A percentile compares a stretch with the other conserved stretches of the same genome.
Conservation (phyloP, 2,888 invertebrate species). For the Toxonevra muliebris region DNA sequence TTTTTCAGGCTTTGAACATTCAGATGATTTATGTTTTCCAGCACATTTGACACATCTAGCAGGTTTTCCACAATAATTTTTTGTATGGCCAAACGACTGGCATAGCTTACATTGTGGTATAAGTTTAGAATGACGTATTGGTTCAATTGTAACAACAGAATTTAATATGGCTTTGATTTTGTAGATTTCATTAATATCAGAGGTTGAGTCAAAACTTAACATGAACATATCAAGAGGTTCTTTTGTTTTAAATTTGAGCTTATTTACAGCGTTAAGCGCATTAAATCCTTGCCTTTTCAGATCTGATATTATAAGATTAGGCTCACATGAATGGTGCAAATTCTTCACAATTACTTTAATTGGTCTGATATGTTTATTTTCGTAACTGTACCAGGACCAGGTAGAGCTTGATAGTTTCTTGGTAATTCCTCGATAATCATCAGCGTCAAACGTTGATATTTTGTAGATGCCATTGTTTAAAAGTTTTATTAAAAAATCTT, state of each 20-base stretch:
- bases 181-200: slow-evolving; percentile 22
- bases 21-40: too few relatives aligned
- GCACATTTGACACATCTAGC: too few relatives aligned
- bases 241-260: slow-evolving; percentile 11
- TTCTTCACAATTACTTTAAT: slow-evolving; percentile 25
- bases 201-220: slow-evolving; percentile 3
- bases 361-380: slow-evolving; percentile 22
- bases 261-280: slow-evolving; percentile 9
- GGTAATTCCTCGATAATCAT: slow-evolving; percentile 19
- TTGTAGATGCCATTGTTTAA: slow-evolving; percentile 12
- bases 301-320: slow-evolving; percentile 16
- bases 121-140: slow-evolving; percentile 12
- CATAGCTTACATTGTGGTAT: too few relatives aligned
- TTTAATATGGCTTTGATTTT: slow-evolving; percentile 10
- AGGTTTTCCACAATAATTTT: too few relatives aligned
- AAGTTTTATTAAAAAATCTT: slow-evolving; percentile 9
- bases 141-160: slow-evolving; percentile 24
- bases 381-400: slow-evolving; percentile 16
- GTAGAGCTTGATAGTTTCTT: slow-evolving; percentile 1
- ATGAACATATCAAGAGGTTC: slow-evolving; percentile 16
- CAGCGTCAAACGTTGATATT: not conserved
- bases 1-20: too few relatives aligned
- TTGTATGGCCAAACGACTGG: too few relatives aligned
- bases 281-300: slow-evolving; percentile 19
- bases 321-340: slow-evolving; percentile 20